phyloP scores from a whole-genome alignment of 2,888 invertebrate species.

The Ichneumoninae sp. region DNA sequence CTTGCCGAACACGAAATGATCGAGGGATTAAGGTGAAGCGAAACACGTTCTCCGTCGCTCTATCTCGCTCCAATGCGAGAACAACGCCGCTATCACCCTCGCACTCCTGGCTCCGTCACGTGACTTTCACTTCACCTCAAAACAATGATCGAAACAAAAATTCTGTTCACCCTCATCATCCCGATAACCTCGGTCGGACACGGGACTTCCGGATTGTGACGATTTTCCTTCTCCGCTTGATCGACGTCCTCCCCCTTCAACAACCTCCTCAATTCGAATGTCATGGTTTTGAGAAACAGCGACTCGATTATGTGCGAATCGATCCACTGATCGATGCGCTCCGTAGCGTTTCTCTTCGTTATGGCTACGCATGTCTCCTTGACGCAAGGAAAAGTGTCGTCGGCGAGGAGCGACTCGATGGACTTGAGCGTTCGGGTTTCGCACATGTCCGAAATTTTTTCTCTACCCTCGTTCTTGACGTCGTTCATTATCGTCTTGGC shows the following conservation, averaged over 20 bases:
- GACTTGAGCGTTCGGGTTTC: constrained; percentile 75
- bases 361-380: constrained; percentile 85
- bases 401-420: constrained; percentile 85
- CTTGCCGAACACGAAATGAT: not conserved
- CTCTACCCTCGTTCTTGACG: constrained; percentile 74
- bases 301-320: constrained; percentile 83
- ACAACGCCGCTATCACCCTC: too few species aligned
- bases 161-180: constrained; percentile 75
- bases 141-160: not conserved
- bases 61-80: not conserved
- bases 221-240: constrained; percentile 56
- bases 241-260: constrained; percentile 49
- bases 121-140: not conserved
- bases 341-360: constrained; percentile 85
- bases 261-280: constrained; percentile 52
- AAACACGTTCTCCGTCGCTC: not conserved
- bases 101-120: too few species aligned
- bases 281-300: constrained; percentile 79
- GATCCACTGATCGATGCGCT: constrained; percentile 87
- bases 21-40: not conserved
- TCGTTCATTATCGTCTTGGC: constrained; percentile 67
- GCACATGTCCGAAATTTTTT: constrained; percentile 75
- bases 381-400: constrained; percentile 85
- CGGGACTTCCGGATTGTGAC: constrained; percentile 74
- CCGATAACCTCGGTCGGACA: constrained; percentile 76